These are phyloP conservation scores for Drosophila bunnanda DNA, from an alignment of 2,888 invertebrate species.

Conservation along the genomic window DNA sequence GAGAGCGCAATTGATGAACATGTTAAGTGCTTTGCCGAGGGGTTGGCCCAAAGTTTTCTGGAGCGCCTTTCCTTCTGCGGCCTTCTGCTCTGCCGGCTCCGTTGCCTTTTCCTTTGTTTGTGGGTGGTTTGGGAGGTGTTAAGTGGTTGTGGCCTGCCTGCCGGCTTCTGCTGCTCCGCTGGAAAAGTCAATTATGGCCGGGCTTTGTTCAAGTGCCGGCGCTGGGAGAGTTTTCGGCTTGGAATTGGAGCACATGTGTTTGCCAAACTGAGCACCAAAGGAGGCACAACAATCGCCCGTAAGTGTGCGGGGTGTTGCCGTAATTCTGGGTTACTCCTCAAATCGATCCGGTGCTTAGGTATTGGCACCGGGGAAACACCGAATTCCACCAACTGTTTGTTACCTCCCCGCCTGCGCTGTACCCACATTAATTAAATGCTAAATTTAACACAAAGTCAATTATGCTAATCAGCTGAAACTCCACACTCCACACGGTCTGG, in stretches of 20 bases:
- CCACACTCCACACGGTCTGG: not conserved
- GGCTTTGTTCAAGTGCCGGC: conserved; percentile 70
- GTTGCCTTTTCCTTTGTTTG: conserved; percentile 14
- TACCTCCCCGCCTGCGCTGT: conserved; percentile 10
- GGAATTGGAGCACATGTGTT: conserved; percentile 61
- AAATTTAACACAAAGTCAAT: conserved; percentile 78
- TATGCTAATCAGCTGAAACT: conserved; percentile 69
- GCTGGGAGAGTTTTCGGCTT: conserved; percentile 41
- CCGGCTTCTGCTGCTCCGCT: conserved; percentile 27
- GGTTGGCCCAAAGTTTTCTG: conserved; percentile 58
- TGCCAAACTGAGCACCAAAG: conserved; percentile 34
- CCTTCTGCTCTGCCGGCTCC: conserved; percentile 8
- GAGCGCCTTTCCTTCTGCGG: conserved; percentile 49
- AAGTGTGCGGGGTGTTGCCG: conserved; percentile 12
- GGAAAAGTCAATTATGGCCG: conserved; percentile 72
- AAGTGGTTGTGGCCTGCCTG: conserved; percentile 37
- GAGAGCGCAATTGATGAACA: conserved; percentile 76
- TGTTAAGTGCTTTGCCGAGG: conserved; percentile 75
- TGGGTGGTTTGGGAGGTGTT: conserved; percentile 38
- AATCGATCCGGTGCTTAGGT: conserved; percentile 16
- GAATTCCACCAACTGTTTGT: conserved; percentile 1
- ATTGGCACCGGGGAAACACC: conserved; percentile 8
- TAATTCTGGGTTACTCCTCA: conserved; percentile 22
- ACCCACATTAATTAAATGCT: conserved; percentile 76
- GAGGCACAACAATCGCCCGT: conserved; percentile 22